phyloP scores from a whole-genome alignment of 2,797 vertebrate species.

The Mycteria americana region DNA sequence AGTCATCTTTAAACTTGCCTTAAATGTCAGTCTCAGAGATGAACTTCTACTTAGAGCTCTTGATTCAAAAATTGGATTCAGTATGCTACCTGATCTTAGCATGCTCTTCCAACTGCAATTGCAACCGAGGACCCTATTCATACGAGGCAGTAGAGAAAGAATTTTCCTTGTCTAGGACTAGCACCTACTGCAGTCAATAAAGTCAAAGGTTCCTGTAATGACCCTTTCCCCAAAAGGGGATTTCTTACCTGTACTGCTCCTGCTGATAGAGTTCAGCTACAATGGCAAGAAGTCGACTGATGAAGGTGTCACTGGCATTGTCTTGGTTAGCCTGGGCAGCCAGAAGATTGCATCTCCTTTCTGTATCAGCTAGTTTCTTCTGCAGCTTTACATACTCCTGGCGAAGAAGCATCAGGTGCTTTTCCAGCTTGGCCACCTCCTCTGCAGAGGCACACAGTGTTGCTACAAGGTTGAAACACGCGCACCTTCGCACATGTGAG shows the following conservation, averaged over 20 bases:
- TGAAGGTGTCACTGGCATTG: slow-evolving; percentile 85
- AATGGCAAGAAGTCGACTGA: slow-evolving; percentile 89
- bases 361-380: slow-evolving; percentile 94
- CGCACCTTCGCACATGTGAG: neutral
- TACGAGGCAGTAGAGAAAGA: neutral
- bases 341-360: slow-evolving; percentile 87
- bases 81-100: neutral
- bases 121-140: neutral
- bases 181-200: neutral
- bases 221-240: accelerated
- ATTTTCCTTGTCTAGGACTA: neutral
- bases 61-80: neutral
- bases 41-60: neutral
- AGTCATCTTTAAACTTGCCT: neutral
- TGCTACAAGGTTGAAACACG: neutral
- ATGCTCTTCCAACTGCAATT: neutral
- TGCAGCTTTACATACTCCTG: slow-evolving; percentile 99
- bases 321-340: slow-evolving; percentile 85
- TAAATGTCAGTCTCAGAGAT: neutral
- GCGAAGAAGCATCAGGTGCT: slow-evolving; percentile 95
- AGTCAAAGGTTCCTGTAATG: neutral
- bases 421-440: slow-evolving; percentile 99
- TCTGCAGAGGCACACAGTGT: slow-evolving; percentile 76
- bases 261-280: slow-evolving; percentile 91
- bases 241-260: slow-evolving; percentile 92